Evolutionary conservation across 2,113 vertebrate genomes (phyloP), one percentile per base, ranked within the genome.

Genomic region (Tympanuchus pallidicinctus): DNA sequence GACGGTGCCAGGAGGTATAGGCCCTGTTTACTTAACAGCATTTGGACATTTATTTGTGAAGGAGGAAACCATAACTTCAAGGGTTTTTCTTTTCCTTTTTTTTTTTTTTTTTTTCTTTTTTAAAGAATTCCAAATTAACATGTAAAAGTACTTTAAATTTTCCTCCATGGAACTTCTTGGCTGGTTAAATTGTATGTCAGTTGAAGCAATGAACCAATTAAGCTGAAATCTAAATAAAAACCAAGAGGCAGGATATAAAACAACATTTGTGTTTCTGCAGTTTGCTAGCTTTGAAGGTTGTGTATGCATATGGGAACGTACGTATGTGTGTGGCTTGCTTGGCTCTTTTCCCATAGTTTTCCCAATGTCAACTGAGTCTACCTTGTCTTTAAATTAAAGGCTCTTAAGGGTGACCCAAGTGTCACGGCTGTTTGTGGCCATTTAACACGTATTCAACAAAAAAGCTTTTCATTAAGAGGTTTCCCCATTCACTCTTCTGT

Each of bases 381-480:
- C 87, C 85, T 92, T 89, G 72, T 57, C 80, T 86, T 88, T 88
- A 89, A 94, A 42, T 79, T 87, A 86, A 91, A 93, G 80, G 63
- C 92, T 92, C 80, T 94, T 82, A 88, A 76, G 82, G 86, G 70
- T 95, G 94, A 94, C 95, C 93, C 17, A 24, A 81, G 93, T 94
- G 90, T 86, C 93, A 94, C 48, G 14, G 90, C 82, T 93, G 57
- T 86, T 96, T 90, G 76, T 91, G 95, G 66, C 92, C 76, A 47
- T 94, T 96, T 94, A 86, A 88, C 88, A 81, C 48, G 13, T 56
- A 64, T 30, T 83, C 64, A 83, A 81, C 72, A 93, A 71, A 90
- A 91, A 88, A 69, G 69, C 80, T 90, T 95, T 97, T 92, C 65
- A 93, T 64, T 57, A 71, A 36, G 75, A 72, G 42, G 42, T 43